Percentiles rank a stretch among this genome's conserved stretches.
These are phyloP conservation scores for Taurulus bubalis DNA, from an alignment of 2,113 vertebrate species.

Conservation along the genomic window DNA sequence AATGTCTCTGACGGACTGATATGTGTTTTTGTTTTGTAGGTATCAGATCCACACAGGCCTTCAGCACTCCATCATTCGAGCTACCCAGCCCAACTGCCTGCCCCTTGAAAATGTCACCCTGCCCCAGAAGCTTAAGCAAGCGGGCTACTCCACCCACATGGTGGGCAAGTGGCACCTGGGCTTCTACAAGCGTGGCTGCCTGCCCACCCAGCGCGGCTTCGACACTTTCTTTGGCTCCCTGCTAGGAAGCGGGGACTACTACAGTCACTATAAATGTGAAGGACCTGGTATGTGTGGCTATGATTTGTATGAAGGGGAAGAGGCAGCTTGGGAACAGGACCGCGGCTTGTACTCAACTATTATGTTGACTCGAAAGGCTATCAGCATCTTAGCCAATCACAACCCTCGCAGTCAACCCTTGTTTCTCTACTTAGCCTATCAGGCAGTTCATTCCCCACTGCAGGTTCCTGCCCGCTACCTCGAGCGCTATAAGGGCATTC, in stretches of 20 bases:
- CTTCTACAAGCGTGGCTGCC: constrained; percentile 94
- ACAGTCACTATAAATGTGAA: constrained; percentile 97
- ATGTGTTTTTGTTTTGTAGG: constrained; percentile 76
- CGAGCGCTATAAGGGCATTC: constrained; percentile 91
- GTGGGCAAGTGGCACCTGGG: constrained; percentile 99
- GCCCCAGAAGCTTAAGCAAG: constrained; percentile 94
- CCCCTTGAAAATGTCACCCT: constrained; percentile 93
- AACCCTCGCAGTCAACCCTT: constrained; percentile 87
- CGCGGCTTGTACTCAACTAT: constrained; percentile 92
- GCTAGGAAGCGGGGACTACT: constrained; percentile 95
- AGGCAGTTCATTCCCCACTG: constrained; percentile 95
- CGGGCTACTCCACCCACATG: constrained; percentile 96
- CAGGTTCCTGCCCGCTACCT: constrained; percentile 93
- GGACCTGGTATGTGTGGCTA: constrained; percentile 94
- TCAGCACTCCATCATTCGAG: constrained; percentile 95
- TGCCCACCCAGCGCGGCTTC: constrained; percentile 95
- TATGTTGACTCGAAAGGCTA: constrained; percentile 94
- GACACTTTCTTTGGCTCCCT: constrained; percentile 97
- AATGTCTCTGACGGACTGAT: not conserved
- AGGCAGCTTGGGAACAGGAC: constrained; percentile 94
- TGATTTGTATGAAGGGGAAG: constrained; percentile 94
- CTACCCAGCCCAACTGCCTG: constrained; percentile 95
- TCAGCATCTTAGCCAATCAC: constrained; percentile 89
- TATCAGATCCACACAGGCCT: constrained; percentile 99
- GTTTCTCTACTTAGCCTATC: constrained; percentile 95